Evolutionary conservation across 2,888 invertebrate genomes (phyloP).

Genomic region (Tachina grossa): DNA sequence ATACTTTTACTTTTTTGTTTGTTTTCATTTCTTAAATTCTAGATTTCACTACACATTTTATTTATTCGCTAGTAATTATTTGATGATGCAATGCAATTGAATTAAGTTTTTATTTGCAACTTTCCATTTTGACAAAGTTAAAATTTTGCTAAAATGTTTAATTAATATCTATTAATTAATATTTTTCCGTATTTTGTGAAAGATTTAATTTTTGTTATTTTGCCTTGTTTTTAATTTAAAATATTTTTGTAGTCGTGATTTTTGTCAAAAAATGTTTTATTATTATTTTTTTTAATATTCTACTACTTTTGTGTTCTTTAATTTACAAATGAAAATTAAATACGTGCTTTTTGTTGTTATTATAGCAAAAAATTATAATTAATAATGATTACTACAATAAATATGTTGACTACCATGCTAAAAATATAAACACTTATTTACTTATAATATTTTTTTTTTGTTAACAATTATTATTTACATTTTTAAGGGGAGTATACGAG

Average conservation of each 20-base stretch:
- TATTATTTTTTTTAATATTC: conserved; percentile 9
- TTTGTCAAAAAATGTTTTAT: neutral
- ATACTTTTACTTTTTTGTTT: neutral
- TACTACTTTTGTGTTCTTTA: conserved; percentile 30
- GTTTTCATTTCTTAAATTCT: conserved; percentile 53
- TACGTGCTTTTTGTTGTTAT: conserved; percentile 22
- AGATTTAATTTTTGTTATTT: neutral
- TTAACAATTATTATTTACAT: conserved; percentile 15
- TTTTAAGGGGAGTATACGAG: neutral
- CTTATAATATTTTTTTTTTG: neutral
- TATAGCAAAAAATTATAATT: conserved; percentile 26
- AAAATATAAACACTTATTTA: conserved; percentile 49
- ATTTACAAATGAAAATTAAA: conserved; percentile 37
- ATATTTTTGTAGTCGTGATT: conserved; percentile 21
- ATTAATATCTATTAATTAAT: conserved; percentile 17
- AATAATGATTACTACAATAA: conserved; percentile 37
- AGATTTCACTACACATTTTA: conserved; percentile 60
- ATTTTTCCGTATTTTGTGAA: conserved; percentile 27
- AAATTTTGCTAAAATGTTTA: conserved; percentile 57
- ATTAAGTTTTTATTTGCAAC: conserved; percentile 37
- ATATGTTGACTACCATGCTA: conserved; percentile 54
- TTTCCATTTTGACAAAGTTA: conserved; percentile 46
- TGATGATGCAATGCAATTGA: conserved; percentile 48
- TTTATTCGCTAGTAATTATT: conserved; percentile 49
- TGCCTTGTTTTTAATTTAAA: conserved; percentile 36